phyloP scores from a whole-genome alignment of 2,797 vertebrate species.

The Oreonectes daqikongensis region DNA sequence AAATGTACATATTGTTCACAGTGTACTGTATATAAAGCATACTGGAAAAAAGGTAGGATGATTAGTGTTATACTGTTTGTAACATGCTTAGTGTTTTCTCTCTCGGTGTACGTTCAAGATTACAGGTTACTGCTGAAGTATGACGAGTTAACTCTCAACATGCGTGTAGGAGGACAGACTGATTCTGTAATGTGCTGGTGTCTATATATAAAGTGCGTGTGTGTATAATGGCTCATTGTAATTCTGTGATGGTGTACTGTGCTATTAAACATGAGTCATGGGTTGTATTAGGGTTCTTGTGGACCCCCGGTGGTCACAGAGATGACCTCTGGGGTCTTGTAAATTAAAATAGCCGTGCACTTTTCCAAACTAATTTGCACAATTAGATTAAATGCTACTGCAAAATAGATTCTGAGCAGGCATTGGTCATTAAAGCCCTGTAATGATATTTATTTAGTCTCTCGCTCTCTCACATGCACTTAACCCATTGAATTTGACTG shows the following conservation, averaged over 20 bases:
- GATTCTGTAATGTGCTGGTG: constrained; percentile 12
- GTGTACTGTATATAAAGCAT: neutral
- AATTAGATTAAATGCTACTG: constrained; percentile 40
- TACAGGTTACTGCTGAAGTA: constrained; percentile 51
- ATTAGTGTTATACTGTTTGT: neutral
- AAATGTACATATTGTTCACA: too few species aligned
- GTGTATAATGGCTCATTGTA: constrained; percentile 30
- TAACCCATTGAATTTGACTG: neutral
- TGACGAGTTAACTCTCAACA: constrained; percentile 34
- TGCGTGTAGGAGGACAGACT: constrained; percentile 41
- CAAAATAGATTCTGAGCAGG: constrained; percentile 16
- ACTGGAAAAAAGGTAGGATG: neutral
- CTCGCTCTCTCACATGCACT: neutral
- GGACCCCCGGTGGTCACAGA: constrained; percentile 14
- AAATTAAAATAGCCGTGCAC: constrained; percentile 40
- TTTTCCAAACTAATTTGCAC: constrained; percentile 39
- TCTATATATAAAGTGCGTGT: neutral
- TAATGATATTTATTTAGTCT: constrained; percentile 11
- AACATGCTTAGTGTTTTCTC: constrained; percentile 45
- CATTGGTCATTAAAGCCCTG: constrained; percentile 12
- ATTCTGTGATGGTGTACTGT: constrained; percentile 35
- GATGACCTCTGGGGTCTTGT: constrained; percentile 49
- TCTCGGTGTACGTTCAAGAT: constrained; percentile 48
- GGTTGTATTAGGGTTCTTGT: constrained; percentile 2
- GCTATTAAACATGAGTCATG: constrained; percentile 47